Base-by-base conservation (phyloP, 2,797 vertebrate species). In the Rhinophrynus dorsalis region DNA sequence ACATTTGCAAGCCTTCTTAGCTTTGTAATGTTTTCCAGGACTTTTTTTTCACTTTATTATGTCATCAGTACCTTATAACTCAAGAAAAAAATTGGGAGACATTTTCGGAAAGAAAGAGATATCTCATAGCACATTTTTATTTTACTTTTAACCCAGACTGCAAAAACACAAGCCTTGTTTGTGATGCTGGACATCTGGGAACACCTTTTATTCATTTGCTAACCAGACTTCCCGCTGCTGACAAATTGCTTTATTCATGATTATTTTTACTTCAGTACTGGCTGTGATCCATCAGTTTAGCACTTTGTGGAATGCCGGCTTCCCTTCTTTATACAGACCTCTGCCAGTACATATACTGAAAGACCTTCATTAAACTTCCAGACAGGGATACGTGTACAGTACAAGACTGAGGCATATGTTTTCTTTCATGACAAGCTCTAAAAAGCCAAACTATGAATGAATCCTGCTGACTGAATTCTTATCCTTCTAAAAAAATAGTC, bases 231-330 rank as follows among this genome's bases (percentile, higher is more conserved):
- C n/a, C 33, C 30, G 18, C 21, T 17, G 40, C 42, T 64, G 61
- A 72, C 68, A 71, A 40, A 64, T 55, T 32, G 51, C 8, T 64
- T 72, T 72, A 72, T 72, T 72, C 69, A 72, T 59, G 27, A 59
- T 47, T 64, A 59, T 72, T 72, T 58, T 72, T 65, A 58, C 60
- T 30, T 72, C 58, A 54, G 48, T 33, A 9, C 27, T 70, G 68
- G 68, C 68, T 10, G 6, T 13, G 35, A 47, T 47, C 59, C 50
- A 56, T 27, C 10, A 26, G 27, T 48, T 51, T 42, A 21, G 12
- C 15, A 29, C n/a, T 20, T 6, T 26, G 50, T 23, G 17, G 13
- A 30, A 12, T 48, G 40, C 56, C 57, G 44, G 37, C 26, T 24
- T 30, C 27, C 21, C 32, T 30, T 8, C 29, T 11, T 55, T 55